phyloP scores from a whole-genome alignment of 2,797 vertebrate species.

The Sebastes ruberrimus region DNA sequence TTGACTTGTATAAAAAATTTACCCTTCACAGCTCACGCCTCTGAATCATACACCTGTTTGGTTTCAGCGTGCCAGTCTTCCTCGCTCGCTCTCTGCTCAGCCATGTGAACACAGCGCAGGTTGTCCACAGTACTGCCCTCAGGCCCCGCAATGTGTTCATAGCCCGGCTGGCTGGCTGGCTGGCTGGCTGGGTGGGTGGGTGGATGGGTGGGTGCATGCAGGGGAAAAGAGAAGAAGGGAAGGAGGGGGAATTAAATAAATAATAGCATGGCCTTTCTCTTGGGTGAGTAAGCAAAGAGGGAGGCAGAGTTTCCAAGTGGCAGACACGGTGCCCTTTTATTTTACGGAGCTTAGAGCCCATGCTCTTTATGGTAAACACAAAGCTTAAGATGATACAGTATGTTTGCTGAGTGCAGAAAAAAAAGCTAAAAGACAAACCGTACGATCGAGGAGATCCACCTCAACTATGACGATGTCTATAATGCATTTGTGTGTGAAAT shows the following conservation, averaged over 20 bases:
- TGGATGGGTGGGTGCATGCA: constrained; percentile 44
- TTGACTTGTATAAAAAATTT: constrained; percentile 79
- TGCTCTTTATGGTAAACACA: constrained; percentile 60
- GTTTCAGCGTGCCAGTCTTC: constrained; percentile 83
- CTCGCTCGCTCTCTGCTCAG: constrained; percentile 82
- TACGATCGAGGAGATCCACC: neutral
- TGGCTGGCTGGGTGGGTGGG: neutral
- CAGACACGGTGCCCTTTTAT: constrained; percentile 72
- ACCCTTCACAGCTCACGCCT: constrained; percentile 85
- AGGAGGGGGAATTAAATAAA: constrained; percentile 77
- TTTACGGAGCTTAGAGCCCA: constrained; percentile 54
- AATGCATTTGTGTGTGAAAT: neutral
- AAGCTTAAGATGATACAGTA: constrained; percentile 53
- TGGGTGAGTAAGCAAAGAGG: constrained; percentile 72
- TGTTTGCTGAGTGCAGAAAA: constrained; percentile 24
- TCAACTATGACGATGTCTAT: neutral
- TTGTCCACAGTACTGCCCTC: constrained; percentile 84
- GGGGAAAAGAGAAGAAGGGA: constrained; percentile 36
- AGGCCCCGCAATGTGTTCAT: constrained; percentile 86
- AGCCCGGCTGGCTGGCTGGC: constrained; percentile 68
- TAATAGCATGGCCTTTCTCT: constrained; percentile 75
- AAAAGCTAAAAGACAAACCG: constrained; percentile 19
- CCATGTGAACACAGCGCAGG: constrained; percentile 84
- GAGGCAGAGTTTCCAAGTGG: constrained; percentile 63
- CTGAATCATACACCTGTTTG: constrained; percentile 87